Evolutionary conservation across 2,888 invertebrate genomes (phyloP), one percentile per base, ranked within the genome.

Genomic region (Meiosimyza decipiens): DNA sequence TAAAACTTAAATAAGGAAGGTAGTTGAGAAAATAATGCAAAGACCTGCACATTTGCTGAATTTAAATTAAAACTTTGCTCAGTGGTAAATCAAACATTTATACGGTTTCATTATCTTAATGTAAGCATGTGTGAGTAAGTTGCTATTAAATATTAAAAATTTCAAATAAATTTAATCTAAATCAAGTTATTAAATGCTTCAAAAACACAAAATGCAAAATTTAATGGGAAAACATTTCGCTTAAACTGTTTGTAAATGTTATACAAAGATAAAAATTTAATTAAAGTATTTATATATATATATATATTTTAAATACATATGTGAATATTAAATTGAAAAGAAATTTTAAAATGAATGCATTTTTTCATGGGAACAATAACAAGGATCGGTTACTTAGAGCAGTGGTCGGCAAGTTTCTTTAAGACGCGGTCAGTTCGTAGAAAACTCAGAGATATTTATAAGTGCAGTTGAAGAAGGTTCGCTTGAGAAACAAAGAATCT

Each of bases 151-250:
- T 16, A n/a, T 55, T 16, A 40, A 40, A 40, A 6, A 7, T 40
- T 22, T 22, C 16, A 11, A 16, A 22, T 22, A 15, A 16, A 16
- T 54, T 11, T 55, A 6, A 18, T 55, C 18, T 7, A 18, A 18
- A 12, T 55, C 11, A 55, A n/a, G 18, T 22, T 55, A 16, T 55
- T 9, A 15, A 18, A 22, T 55, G 11, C 4, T 16, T 11, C 15
- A 55, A 15, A 55, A 22, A 55, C 15, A 55, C 18, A 55, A 55
- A 16, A 18, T 28, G 28, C 28, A 28, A 28, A 28, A 28, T 28
- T 16, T 22, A 55, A 16, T 60, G 59, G 59, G 59, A 60, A 60
- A 60, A 60, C 59, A 60, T 28, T 60, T 60, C 59, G 59, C 59
- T 60, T 60, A 60, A 22, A 28, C 22, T 28, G 59, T 60, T 60